phyloP scores from a whole-genome alignment of 2,113 vertebrate species.

The Monopterus albus region DNA sequence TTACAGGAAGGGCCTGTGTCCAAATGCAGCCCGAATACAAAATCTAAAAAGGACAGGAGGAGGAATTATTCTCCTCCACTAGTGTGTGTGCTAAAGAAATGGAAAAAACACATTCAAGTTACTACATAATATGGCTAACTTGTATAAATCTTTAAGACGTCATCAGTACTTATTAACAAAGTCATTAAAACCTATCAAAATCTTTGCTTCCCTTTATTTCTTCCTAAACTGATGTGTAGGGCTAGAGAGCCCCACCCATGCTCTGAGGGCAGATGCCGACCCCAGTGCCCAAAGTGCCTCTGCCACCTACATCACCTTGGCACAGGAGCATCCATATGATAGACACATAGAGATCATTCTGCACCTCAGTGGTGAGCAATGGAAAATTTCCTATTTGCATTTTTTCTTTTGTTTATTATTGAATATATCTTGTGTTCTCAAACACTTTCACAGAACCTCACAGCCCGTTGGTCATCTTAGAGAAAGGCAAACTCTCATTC shows the following conservation, averaged over 20 bases:
- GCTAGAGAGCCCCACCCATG: constrained; percentile 94
- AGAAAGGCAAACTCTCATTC: constrained; percentile 88
- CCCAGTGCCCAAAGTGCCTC: constrained; percentile 92
- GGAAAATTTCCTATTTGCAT: not conserved
- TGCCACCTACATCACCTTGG: constrained; percentile 92
- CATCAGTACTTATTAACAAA: not conserved
- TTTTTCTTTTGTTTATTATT: not conserved
- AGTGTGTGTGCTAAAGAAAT: not conserved
- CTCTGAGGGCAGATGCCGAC: constrained; percentile 91
- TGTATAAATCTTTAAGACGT: not conserved
- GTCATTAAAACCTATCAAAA: not conserved
- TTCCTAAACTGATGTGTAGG: constrained; percentile 73
- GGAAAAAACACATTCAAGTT: not conserved
- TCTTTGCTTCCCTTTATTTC: not conserved
- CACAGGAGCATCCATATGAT: constrained; percentile 90
- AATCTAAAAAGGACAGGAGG: not conserved
- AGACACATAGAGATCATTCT: constrained; percentile 92
- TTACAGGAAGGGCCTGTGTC: constrained; percentile 3
- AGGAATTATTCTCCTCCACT: not conserved
- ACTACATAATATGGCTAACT: not conserved
- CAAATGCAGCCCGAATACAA: not conserved
- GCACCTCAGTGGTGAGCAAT: constrained; percentile 90
- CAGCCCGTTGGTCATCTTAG: constrained; percentile 89
- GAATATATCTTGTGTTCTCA: not conserved
- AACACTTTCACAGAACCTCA: constrained; percentile 87